Base-by-base conservation (phyloP, 2,113 vertebrate species). In the Aix galericulata region DNA sequence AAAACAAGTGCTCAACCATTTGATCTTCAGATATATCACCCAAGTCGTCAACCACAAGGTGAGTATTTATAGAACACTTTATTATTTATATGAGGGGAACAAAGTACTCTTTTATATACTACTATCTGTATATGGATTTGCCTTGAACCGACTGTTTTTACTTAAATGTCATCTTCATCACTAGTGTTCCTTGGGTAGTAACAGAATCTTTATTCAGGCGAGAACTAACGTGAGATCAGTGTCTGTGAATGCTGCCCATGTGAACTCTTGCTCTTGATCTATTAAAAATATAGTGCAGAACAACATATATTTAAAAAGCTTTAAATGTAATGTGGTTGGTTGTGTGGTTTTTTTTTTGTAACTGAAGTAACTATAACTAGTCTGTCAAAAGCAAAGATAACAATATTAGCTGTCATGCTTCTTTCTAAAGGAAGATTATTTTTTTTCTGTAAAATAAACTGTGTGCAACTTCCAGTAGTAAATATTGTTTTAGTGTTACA, bases 1-100 rank as follows among this genome's bases (percentile, higher is more conserved):
- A 99, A 99, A 98, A 99, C 99, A 38, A 99, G 99, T 26, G 99
- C 99, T 77, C 99, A 99, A 82, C 99, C 99, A 7, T 99, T 99
- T 95, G 99, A 99, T 97, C 98, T 99, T 93, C 99, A 99, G 97
- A 99, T 99, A 75, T 99, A 99, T 88, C 99, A 99, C 93, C 99
- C 99, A n/a, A 99, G 99, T 93, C 98, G 99, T 72, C 99, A 99
- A 83, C 99, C 99, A 29, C 99, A 98, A 97, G 99, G 99, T 99
- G 94, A 98, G 20, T 48, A 29, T 72, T 89, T 52, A 27, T 11
- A 15, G 12, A 42, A 59, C 14, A 46, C 62, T n/a, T 40, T 69
- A 8, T 23, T 62, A 34, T 25, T 74, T 12, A 3, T 40, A 1
- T 13, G 8, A 6, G 4, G 4, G 8, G 23, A 4, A 2, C 17